Base-by-base conservation (phyloP, 2,113 vertebrate species). In the Eupsittula cactorum region DNA sequence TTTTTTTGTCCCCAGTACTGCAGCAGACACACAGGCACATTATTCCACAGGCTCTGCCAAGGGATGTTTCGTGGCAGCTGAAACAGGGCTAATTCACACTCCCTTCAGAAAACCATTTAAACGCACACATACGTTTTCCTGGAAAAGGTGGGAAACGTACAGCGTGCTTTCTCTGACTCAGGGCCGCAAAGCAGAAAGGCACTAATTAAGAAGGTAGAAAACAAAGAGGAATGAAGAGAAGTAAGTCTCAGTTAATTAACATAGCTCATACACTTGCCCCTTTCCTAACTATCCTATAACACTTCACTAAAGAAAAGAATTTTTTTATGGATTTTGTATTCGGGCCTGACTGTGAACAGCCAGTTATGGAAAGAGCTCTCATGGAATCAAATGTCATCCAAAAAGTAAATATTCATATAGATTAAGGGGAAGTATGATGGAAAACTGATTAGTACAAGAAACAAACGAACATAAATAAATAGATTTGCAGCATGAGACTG, bases 361-460 rank as follows among this genome's bases (percentile, higher is more conserved):
- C n/a, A 74, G 65, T 65, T 67, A 85, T 4, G 27, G 76, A 77
- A 84, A 44, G 31, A 84, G 39, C n/a, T 73, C 78, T 77, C 13
- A 64, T 27, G 57, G 65, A 85, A 93, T 55, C 86, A 86, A 52
- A 84, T 7, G 20, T 24, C 25, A 77, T 35, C 27, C 12, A 81
- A 65, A 85, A 80, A 62, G 33, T 46, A 80, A 64, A 81, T 67
- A 86, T 84, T 79, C 55, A 85, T 70, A 76, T 31, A 62, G 6
- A 27, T 63, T 84, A 65, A 52, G n/a, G 73, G 50, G 85, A 93
- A 91, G 27, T 35, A 90, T 47, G 65, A 63, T 24, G 39, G 44
- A 92, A 97, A 94, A 73, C 13, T 85, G 59, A n/a, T 90, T 35
- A 76, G 37, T 31, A 84, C n/a, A 93, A 50, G 53, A 81, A 91